These are phyloP conservation scores for Atherix ibis DNA, from an alignment of 2,888 invertebrate genomes.

Conservation along the genomic window DNA sequence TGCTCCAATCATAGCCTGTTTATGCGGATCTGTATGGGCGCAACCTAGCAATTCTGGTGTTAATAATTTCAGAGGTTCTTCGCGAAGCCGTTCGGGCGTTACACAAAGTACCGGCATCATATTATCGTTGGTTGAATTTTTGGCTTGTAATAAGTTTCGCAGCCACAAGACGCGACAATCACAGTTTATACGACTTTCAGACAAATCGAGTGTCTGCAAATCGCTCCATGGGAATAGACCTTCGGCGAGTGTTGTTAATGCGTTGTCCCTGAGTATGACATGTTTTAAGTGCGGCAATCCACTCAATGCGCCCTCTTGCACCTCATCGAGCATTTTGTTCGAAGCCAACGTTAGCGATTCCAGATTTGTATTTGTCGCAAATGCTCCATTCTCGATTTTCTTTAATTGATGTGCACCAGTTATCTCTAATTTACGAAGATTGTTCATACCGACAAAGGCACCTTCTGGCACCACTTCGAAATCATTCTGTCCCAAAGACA, in stretches of 20 bases:
- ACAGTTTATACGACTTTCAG: conserved; percentile 69
- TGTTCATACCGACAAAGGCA: conserved; percentile 62
- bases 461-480: conserved; percentile 52
- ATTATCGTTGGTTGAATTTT: conserved; percentile 27
- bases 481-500: conserved; percentile 70
- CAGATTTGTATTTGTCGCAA: conserved; percentile 64
- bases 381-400: conserved; percentile 59
- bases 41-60: conserved; percentile 68
- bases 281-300: conserved; percentile 66
- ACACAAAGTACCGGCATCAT: conserved; percentile 45
- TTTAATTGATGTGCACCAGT: conserved; percentile 60
- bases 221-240: conserved; percentile 66
- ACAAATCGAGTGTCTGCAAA: conserved; percentile 55
- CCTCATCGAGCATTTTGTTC: conserved; percentile 54
- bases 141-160: conserved; percentile 42
- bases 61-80: conserved; percentile 48
- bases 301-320: conserved; percentile 62
- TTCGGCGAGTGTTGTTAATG: conserved; percentile 58
- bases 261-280: conserved; percentile 62
- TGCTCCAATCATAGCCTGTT: conserved; percentile 65
- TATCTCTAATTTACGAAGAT: conserved; percentile 59
- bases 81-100: conserved; percentile 54
- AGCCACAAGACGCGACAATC: conserved; percentile 71
- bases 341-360: conserved; percentile 60
- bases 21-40: conserved; percentile 59